Base-by-base conservation (phyloP, 2,797 vertebrate species). In the Valencia hispanica region DNA sequence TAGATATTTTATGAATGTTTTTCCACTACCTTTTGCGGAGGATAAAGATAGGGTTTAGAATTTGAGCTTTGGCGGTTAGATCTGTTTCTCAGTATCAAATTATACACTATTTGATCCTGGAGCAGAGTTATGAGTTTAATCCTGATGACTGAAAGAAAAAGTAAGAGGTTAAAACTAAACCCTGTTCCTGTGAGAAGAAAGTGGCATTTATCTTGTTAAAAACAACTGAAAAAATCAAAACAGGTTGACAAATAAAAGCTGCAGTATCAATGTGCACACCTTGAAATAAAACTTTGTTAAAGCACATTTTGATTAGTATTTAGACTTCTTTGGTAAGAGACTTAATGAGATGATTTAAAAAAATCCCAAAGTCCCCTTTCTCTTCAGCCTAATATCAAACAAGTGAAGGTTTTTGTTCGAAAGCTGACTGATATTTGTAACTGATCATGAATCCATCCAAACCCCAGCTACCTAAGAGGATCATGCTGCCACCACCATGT, bases 51-150 rank as follows among this genome's bases (percentile, higher is more conserved):
- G 72, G 2, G 59, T 81, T 88, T 53, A 36, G 69, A 84, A 86
- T 83, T 82, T 20, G 1, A 82, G 79, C 55, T 80, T 76, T 55
- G 50, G 68, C 1, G 22, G 47, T 88, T 87, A 85, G 86, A 78
- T 87, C 75, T 75, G 69, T 86, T 86, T 77, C 78, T 85, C 82
- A 78, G 68, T 79, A 87, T 89, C 68, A 82, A 78, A 92, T 91
- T 83, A 91, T 80, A 66, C 57, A 51, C 59, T 72, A 91, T 91
- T 87, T 73, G 75, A 87, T 84, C 55, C 45, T 70, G 15, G 22
- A 68, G 65, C 65, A 68, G 9, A 39, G 39, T 12, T 68, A 27
- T 65, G 61, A 65, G 32, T 43, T 12, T 4, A 27, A 43, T 45
- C 7, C 65, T 45, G 65, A 27, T 68, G 14, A 43, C 15, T 8